Evolutionary conservation across 1,140 invertebrate species (phyloP), one percentile per base, ranked within the genome.

Genomic region (Drosophila pallidifrons): DNA sequence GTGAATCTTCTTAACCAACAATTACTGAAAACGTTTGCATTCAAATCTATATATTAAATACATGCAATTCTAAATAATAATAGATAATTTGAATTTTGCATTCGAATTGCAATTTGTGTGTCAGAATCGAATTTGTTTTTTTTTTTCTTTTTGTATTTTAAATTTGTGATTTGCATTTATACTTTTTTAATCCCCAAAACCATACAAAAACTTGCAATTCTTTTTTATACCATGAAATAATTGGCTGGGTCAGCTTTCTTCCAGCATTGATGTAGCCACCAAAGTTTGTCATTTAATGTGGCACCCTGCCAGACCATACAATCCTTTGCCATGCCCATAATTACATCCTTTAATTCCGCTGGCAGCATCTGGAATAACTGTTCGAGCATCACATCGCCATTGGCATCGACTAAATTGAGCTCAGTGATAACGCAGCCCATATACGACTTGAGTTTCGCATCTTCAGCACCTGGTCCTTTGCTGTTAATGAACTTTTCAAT

Each of bases 241-340:
- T 82, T 76, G 11, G 79, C 81, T 5, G 91, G 91, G 74, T 92
- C 91, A 4, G 88, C 80, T 46, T 85, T 88, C 45, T 92, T 92
- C 91, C 91, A 92, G 60, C 91, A 92, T 41, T 91, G 79, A 69
- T 92, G 88, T 38, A 92, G 75, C 88, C 88, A 92, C 83, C 89
- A 92, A 13, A 89, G 86, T 54, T 89, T 81, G 46, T 92, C 88
- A 30, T 90, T 90, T 13, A 92, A 46, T 7, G 82, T 92, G 32
- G 90, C 81, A 28, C 91, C 91, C 49, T 92, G 75, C 0, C 86
- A 75, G 60, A 88, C 77, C 16, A 81, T 75, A 32, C 91, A 92
- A 1, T 69, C 71, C 28, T 91, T 82, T 8, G 82, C 77, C 72
- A 91, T 89, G 5, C 78, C 73, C 13, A 86, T 74, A 10, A 89